Conservation (phyloP, 2,113 vertebrate species). For the Megaceryle maxima region DNA sequence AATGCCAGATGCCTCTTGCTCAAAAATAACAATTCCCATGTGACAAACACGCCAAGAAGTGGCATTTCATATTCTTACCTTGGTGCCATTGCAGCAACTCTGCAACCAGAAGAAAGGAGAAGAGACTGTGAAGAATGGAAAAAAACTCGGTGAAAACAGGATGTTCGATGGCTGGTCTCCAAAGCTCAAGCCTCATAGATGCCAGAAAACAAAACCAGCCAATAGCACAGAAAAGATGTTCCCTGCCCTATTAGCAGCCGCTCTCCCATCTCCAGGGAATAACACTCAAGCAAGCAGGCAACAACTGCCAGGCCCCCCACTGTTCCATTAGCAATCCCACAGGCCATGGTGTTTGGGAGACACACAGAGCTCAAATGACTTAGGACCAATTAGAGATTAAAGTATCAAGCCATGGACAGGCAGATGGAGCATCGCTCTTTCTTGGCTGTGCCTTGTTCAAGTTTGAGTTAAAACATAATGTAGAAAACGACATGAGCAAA, state of each 20-base stretch:
- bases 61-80: slow-evolving; percentile 9
- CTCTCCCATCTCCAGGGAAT: background rate
- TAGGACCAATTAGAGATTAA: background rate
- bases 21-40: background rate
- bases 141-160: slow-evolving; percentile 40
- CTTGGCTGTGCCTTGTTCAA: background rate
- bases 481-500: background rate
- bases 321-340: background rate
- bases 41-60: background rate
- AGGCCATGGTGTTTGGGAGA: background rate
- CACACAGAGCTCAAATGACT: background rate
- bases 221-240: background rate
- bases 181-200: background rate
- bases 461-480: background rate
- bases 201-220: slow-evolving; percentile 45
- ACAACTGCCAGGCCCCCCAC: background rate
- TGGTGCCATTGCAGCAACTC: background rate
- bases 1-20: background rate
- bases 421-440: background rate
- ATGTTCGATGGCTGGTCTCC: slow-evolving; percentile 21
- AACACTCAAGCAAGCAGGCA: background rate
- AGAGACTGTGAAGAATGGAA: background rate
- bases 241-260: background rate
- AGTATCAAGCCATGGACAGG: background rate
- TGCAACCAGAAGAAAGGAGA: background rate